Evolutionary conservation across 1,140 invertebrate species (phyloP).

Genomic region (Episyrphus balteatus): DNA sequence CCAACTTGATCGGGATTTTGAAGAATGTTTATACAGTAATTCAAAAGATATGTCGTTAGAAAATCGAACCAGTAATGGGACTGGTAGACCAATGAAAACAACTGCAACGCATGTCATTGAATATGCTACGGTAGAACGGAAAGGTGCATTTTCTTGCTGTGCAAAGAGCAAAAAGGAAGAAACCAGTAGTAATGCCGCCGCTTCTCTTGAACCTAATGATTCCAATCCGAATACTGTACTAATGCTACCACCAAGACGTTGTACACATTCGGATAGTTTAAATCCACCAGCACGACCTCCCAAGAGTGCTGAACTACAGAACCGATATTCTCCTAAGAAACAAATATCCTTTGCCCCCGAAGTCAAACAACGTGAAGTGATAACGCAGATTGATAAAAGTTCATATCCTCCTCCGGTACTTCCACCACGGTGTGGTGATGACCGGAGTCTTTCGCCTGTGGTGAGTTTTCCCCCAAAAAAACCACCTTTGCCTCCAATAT

Average conservation of each 20-base stretch:
- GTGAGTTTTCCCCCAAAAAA: slow-evolving; percentile 50
- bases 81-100: slow-evolving; percentile 1
- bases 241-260: slow-evolving; percentile 44
- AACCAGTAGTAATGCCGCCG: slow-evolving; percentile 1
- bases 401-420: not conserved
- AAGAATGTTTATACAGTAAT: slow-evolving; percentile 29
- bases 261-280: slow-evolving; percentile 37
- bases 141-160: slow-evolving; percentile 55
- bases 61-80: slow-evolving; percentile 7
- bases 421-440: too few species aligned
- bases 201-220: slow-evolving; percentile 8
- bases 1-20: not conserved
- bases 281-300: slow-evolving; percentile 48
- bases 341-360: slow-evolving; percentile 2
- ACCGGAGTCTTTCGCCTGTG: slow-evolving; percentile 6
- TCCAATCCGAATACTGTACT: not conserved
- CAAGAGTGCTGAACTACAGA: slow-evolving; percentile 39
- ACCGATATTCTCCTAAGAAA: slow-evolving; percentile 37
- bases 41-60: slow-evolving; percentile 5
- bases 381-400: too few species aligned
- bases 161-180: slow-evolving; percentile 42
- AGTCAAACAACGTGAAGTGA: not conserved
- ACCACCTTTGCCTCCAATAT: slow-evolving; percentile 57
- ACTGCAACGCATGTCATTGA: slow-evolving; percentile 43
- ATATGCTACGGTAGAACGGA: slow-evolving; percentile 53